Evolutionary conservation across 2,113 vertebrate genomes (phyloP).

Genomic region (Rhinogobius similis): DNA sequence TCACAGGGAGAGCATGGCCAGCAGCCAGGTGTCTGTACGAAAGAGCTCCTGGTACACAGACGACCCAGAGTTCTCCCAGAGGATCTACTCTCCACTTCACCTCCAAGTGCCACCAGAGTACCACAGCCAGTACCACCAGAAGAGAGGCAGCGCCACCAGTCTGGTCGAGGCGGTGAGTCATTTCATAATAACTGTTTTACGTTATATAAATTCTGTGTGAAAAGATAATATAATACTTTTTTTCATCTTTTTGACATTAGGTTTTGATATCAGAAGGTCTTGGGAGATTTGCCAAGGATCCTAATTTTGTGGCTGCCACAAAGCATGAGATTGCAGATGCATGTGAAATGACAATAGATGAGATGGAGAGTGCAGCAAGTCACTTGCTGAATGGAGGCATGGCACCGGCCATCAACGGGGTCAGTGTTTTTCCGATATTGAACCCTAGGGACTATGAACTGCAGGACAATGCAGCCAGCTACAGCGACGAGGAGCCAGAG

Average conservation of each 20-base stretch:
- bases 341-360: conserved; percentile 97
- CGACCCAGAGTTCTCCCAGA: conserved; percentile 87
- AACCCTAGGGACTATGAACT: conserved; percentile 87
- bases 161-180: conserved; percentile 94
- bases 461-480: conserved; percentile 89
- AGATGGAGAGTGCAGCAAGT: conserved; percentile 99
- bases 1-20: conserved; percentile 82
- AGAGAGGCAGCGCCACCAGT: conserved; percentile 95
- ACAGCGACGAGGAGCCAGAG: conserved; percentile 94
- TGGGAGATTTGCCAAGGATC: conserved; percentile 94
- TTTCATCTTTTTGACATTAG: conserved; percentile 64
- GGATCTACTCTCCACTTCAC: conserved; percentile 88
- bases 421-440: conserved; percentile 82
- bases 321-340: conserved; percentile 98
- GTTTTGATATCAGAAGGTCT: conserved; percentile 98
- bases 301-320: conserved; percentile 95
- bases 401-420: conserved; percentile 80
- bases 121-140: conserved; percentile 91
- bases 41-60: conserved; percentile 99
- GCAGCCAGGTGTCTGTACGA: conserved; percentile 88
- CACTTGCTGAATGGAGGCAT: conserved; percentile 89
- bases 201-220: background rate
- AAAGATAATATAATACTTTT: conserved; percentile 5
- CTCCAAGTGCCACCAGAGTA: conserved; percentile 91
- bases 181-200: background rate